Evolutionary conservation across 2,113 vertebrate species (phyloP), one percentile per base, ranked within the genome.

Genomic region (Hucho hucho): DNA sequence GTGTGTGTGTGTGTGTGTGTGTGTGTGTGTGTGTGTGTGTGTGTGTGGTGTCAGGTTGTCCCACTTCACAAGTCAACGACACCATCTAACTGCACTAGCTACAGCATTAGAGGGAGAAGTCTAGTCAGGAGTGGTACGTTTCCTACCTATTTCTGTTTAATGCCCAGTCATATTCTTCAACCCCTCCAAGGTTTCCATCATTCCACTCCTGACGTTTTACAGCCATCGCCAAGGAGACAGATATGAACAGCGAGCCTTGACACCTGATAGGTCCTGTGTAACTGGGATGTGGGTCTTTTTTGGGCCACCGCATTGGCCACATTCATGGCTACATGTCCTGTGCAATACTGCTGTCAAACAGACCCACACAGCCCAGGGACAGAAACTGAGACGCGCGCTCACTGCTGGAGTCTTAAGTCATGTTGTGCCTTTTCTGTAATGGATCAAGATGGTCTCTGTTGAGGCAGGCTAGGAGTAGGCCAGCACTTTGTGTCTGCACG

Each of bases 171-270:
- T 66, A 46, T 79, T 74, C 3, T 65, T 79, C 20, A 32, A 22
- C 78, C 58, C n/a, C 75, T 77, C 66, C 28, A 13, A 6, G 63
- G 28, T 46, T 43, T 69, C 74, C 11, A 70, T 74, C 70, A 72
- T 79, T 83, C 78, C 46, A 75, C 78, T 75, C 59, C 2, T 66
- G 37, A 71, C 74, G 72, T 87, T 89, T 89, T 83, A 69, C 75
- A 61, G 81, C 76, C 84, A 16, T 91, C 88, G 70, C 88, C 81
- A 64, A 28, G 89, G 91, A 70, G 81, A 91, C 78, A 69, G 89
- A 91, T 93, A 93, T 92, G 89, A 93, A 93, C 94, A 93, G 89
- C 90, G 78, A 68, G 72, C 49, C 58, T 37, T 83, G 91, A 93
- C 84, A 94, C 86, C 72, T 14, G 91, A 94, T 93, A 85, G 77